Percentiles rank a stretch among this genome's conserved stretches.
These are phyloP conservation scores for Drosophila oshimai DNA, from an alignment of 1,140 invertebrate species.

Conservation along the genomic window DNA sequence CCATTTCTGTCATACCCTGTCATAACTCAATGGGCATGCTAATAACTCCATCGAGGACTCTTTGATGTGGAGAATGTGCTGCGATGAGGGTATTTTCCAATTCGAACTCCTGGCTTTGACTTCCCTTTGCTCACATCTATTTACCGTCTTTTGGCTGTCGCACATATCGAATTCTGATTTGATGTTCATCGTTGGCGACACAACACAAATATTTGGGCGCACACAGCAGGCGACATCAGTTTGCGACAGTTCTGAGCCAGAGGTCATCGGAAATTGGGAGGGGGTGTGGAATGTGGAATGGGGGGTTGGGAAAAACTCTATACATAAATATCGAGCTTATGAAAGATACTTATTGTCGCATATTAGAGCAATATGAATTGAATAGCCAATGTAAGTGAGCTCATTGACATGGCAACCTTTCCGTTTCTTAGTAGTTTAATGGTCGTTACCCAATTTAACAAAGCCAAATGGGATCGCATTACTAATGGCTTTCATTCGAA, in stretches of 20 bases:
- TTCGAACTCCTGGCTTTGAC: conserved; percentile 13
- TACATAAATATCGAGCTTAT: conserved; percentile 28
- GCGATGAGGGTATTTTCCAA: conserved; percentile 1
- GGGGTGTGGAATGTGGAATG: background rate
- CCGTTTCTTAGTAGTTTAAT: background rate
- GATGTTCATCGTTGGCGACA: conserved; percentile 44
- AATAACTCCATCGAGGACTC: conserved; percentile 6
- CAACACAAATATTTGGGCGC: conserved; percentile 48
- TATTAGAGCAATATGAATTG: conserved; percentile 49
- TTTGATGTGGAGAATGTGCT: background rate
- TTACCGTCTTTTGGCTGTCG: conserved; percentile 36
- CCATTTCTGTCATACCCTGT: conserved; percentile 47
- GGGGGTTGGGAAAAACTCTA: background rate
- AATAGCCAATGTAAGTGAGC: conserved; percentile 33
- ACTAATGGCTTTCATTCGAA: conserved; percentile 12
- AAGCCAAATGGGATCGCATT: conserved; percentile 33
- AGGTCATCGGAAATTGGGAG: conserved; percentile 46
- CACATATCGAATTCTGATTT: conserved; percentile 67
- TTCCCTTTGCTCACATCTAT: conserved; percentile 23
- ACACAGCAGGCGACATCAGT: conserved; percentile 52
- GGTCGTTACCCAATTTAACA: background rate
- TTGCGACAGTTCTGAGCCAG: conserved; percentile 40
- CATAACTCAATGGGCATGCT: conserved; percentile 21
- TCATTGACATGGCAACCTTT: conserved; percentile 32
- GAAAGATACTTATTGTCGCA: conserved; percentile 43